Evolutionary conservation across 2,888 invertebrate genomes (phyloP), one percentile per base, ranked within the genome.

Genomic region (Chymomyza amoena): DNA sequence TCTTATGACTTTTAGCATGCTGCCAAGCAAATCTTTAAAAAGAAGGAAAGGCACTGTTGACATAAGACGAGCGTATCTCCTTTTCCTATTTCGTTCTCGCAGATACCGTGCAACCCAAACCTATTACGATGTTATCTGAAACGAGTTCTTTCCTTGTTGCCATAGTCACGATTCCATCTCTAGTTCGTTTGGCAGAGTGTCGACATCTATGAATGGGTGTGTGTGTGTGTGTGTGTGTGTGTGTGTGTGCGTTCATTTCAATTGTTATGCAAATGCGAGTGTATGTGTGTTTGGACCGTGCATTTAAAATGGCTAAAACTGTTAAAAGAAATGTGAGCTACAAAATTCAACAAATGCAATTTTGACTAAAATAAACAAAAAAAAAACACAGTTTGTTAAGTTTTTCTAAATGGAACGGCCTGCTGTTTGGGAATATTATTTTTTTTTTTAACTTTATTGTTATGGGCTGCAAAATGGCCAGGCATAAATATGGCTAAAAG

Each of bases 401-500:
- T 45, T 45, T 45, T 45, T 45, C 0, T 45, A 13, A 45, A 45
- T 45, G 10, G 13, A 10, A 45, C 13, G 13, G 39, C 39, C 39
- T 45, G 39, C 39, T 13, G 39, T 45, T 45, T 45, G 10, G 39
- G 39, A 25, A 9, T 18, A 54, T 54, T 18, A 54, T 54, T 20
- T 15, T 20, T 20, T 20, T 54, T 54, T 54, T 18, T 3, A 54
- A 9, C 16, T 54, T 54, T 54, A 54, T 54, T 18, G 54, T 54
- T 54, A 54, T 16, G 6, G 54, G 54, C 54, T 54, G 54, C 54
- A 4, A 54, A 54, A 54, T 9, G 54, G 16, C 10, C 15, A 18
- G 2, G 50, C 18, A 4, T 64, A 50, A 56, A 10, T 66, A 62
- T 45, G 59, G 56, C 45, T 66, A 54, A 54, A 54, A 18, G 54